Base-by-base conservation (phyloP, 2,797 vertebrate species). In the Harpagifer antarcticus region DNA sequence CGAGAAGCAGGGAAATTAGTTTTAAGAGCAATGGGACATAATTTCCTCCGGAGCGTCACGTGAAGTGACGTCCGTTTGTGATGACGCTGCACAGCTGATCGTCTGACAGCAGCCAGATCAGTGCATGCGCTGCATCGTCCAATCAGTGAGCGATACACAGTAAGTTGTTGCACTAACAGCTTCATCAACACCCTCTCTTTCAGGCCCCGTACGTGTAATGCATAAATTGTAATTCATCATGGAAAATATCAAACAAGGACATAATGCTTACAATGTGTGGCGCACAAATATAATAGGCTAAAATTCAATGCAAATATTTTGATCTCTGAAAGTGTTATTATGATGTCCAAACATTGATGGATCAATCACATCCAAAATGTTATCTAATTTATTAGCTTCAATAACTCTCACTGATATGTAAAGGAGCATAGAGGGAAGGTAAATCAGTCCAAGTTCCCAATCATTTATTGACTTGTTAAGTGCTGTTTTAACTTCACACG, bases 201-300 rank as follows among this genome's bases (percentile, higher is more conserved):
- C 15, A 64, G 64, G 42, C 9, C 37, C 2, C 14, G 6, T 53
- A 40, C 43, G 2, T 53, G 8, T 37, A 74, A 67, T 59, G 57
- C 47, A 69, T 78, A 20, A 72, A 62, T 54, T 60, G 62, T 69
- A 82, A 74, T 81, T 69, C 52, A 76, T 33, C 14, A n/a, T 45
- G 13, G n/a, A 54, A 61, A 72, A 48, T 37, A 69, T 75, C 4
- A 59, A 33, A 76, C 4, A 75, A 42, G n/a, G 68, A 43, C 11
- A 56, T n/a, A 17, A 27, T 27, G 27, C 27, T 27, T 27, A 27
- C 27, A 27, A 27, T 40, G 7, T 44, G 1, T 56, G 50, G 19
- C 0, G 0, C 16, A 47, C 31, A 48, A 23, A 44, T 17, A 52
- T 5, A 44, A 43, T 33, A 74, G 23, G 23, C 23, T 37, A 31